These are phyloP conservation scores for Rhabdomys pumilio DNA, from an alignment of 2,797 vertebrate species.

Conservation along the genomic window DNA sequence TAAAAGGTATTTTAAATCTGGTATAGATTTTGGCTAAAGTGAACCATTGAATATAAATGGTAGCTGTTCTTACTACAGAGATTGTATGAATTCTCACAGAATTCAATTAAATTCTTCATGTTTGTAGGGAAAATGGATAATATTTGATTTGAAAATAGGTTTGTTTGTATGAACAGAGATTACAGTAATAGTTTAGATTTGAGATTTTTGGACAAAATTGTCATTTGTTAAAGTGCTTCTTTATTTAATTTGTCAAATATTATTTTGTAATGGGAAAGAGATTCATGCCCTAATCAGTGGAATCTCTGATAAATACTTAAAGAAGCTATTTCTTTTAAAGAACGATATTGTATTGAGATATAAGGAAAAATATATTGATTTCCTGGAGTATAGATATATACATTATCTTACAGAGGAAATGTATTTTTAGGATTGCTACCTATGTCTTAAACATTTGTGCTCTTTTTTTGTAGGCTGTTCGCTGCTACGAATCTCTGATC, in stretches of 20 bases:
- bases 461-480: conserved; percentile 92
- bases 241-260: conserved; percentile 57
- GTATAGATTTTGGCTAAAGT: conserved; percentile 63
- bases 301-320: conserved; percentile 30
- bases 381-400: conserved; percentile 8
- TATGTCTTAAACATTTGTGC: conserved; percentile 84
- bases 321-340: conserved; percentile 45
- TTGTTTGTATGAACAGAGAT: conserved; percentile 57
- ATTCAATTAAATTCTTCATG: conserved; percentile 60
- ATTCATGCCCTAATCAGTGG: not conserved
- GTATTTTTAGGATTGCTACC: conserved; percentile 58
- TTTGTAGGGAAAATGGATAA: conserved; percentile 61
- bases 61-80: conserved; percentile 62
- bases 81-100: conserved; percentile 64
- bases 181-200: conserved; percentile 68
- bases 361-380: conserved; percentile 52
- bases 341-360: conserved; percentile 55
- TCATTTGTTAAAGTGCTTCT: conserved; percentile 32
- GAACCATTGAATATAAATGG: conserved; percentile 35
- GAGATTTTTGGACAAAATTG: conserved; percentile 48
- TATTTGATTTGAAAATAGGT: conserved; percentile 53
- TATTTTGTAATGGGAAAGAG: conserved; percentile 58
- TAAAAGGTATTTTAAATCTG: conserved; percentile 42
- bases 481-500: conserved; percentile 97
- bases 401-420: conserved; percentile 49